Evolutionary conservation across 2,113 vertebrate genomes (phyloP).

Genomic region (Callipepla californica): DNA sequence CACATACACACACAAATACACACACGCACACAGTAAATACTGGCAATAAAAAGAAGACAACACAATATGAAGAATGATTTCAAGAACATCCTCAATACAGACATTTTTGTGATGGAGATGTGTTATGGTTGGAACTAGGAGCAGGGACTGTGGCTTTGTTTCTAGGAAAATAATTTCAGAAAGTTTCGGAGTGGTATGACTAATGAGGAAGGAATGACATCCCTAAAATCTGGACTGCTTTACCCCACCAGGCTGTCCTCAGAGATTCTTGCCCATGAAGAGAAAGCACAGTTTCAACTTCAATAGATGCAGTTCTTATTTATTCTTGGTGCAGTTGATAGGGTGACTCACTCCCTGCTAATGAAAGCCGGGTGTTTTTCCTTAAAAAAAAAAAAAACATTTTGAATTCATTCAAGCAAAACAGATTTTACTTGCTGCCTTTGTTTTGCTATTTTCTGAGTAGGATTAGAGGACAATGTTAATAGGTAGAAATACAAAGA

Average conservation of each 20-base stretch:
- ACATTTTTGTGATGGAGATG: background rate
- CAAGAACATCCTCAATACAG: background rate
- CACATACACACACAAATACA: background rate
- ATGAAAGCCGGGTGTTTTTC: constrained; percentile 53
- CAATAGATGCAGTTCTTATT: constrained; percentile 65
- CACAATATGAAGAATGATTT: background rate
- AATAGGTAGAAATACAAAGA: constrained; percentile 37
- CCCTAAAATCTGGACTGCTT: constrained; percentile 55
- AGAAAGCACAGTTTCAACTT: constrained; percentile 63
- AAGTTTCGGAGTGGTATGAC: constrained; percentile 8
- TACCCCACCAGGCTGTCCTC: constrained; percentile 40
- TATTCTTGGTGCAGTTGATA: constrained; percentile 69
- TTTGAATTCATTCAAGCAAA: constrained; percentile 52
- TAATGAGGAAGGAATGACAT: constrained; percentile 58
- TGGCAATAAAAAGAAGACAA: background rate
- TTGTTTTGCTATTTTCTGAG: constrained; percentile 48
- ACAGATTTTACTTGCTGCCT: constrained; percentile 40
- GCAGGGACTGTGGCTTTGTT: background rate
- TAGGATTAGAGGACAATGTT: constrained; percentile 31
- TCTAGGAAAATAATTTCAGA: background rate
- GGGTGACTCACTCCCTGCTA: constrained; percentile 71
- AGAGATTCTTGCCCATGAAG: constrained; percentile 62
- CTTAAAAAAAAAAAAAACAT: constrained; percentile 61
- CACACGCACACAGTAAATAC: background rate
- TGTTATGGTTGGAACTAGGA: background rate